Evolutionary conservation across 2,113 vertebrate species (phyloP), one percentile per base, ranked within the genome.

Genomic region (Progne subis): DNA sequence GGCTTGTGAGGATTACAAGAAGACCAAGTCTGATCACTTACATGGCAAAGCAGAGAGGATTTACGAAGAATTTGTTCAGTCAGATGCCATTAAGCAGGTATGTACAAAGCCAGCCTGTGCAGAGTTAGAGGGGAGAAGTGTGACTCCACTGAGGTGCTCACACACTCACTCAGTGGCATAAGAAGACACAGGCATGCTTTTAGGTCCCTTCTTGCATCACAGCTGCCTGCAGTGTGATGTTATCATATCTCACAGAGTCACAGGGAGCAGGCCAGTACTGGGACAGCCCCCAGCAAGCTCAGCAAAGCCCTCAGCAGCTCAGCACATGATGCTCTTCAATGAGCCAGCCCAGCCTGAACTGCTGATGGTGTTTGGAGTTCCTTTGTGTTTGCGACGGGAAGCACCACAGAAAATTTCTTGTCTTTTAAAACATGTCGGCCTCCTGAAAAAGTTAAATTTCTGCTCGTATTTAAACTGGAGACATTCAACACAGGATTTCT

Each of bases 1-100:
- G 96, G 99, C 99, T 64, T 99, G 99, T 43, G 98, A 99, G 87
- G 98, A 99, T 57, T 99, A 99, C 96, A 98, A 98, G 92, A 97
- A 96, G 95, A 98, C 98, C 24, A 97, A 98, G 20, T 90, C 98
- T 65, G 96, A 96, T 60, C 96, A 98, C 83, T 95, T 98, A 74
- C 96, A 95, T 25, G 80, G 80, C 65, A 99, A 99, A 95, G 99
- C 99, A 82, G 92, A 98, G 78, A 97, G 88, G 92, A 99, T 99
- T 97, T 99, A 98, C 37, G 97, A 91, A 74, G 98, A 98, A 92
- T 99, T 99, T 90, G 98, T 99, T 82, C 97, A 98, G 85, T 92
- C 98, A 24, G 98, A 99, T 15, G 98, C 99, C 49, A 95, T 97
- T 17, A 98, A 98, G 75, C 99, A 99, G 98, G 99, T 99, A 90